Evolutionary conservation across 1,140 invertebrate genomes (phyloP).

Genomic region (Drosophila tristis): DNA sequence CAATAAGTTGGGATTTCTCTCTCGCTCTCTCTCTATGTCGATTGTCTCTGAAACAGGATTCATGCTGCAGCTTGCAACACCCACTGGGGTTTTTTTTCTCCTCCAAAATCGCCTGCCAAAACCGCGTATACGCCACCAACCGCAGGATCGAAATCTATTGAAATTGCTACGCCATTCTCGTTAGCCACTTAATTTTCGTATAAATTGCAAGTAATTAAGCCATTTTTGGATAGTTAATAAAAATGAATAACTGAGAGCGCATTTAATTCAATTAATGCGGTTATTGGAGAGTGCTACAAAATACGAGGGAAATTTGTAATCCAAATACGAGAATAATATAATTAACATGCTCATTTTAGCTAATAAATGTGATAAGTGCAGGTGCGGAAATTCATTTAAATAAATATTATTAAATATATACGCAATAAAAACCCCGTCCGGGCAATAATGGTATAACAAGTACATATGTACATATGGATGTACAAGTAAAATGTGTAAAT

Average conservation of each 20-base stretch:
- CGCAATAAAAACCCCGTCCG: neutral
- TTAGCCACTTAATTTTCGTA: constrained; percentile 49
- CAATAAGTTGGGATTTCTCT: constrained; percentile 57
- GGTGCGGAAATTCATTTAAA: constrained; percentile 25
- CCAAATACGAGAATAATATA: constrained; percentile 26
- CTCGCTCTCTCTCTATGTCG: too few species aligned
- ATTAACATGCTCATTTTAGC: constrained; percentile 66
- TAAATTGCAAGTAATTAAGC: constrained; percentile 70
- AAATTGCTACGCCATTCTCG: constrained; percentile 17
- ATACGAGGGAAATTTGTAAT: constrained; percentile 8
- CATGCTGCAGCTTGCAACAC: constrained; percentile 30
- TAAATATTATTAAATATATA: constrained; percentile 33
- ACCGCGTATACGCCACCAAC: too few species aligned
- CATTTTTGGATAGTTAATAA: constrained; percentile 73
- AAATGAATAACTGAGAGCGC: constrained; percentile 34
- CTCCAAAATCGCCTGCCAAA: too few species aligned
- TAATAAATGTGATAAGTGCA: constrained; percentile 61
- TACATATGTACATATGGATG: neutral
- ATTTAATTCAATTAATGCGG: constrained; percentile 62
- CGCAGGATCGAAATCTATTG: constrained; percentile 5
- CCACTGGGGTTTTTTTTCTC: too few species aligned
- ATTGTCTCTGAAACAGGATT: constrained; percentile 55
- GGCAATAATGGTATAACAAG: constrained; percentile 29
- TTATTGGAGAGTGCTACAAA: constrained; percentile 8
- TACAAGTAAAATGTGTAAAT: constrained; percentile 41